A percentile compares a stretch with the other conserved stretches of the same genome.
Conservation (phyloP, 2,888 invertebrate species). For the Antitype chi region DNA sequence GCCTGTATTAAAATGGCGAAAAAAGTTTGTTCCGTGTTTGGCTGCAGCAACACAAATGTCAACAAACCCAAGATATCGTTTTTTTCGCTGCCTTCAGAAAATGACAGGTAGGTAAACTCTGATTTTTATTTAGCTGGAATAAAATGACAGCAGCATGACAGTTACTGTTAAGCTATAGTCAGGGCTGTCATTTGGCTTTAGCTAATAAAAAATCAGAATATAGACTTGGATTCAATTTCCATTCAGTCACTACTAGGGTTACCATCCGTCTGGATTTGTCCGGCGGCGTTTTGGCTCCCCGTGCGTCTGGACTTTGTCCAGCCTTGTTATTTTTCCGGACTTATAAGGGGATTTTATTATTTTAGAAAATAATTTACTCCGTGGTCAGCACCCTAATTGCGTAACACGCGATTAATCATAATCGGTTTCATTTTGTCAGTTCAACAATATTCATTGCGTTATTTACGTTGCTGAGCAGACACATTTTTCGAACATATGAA, state of each 20-base stretch:
- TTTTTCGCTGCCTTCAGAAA: constrained; percentile 52
- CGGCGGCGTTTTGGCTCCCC: background rate
- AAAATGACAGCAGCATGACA: too few species aligned
- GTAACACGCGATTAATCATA: too few species aligned
- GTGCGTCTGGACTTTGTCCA: background rate
- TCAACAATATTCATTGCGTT: too few species aligned
- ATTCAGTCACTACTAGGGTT: background rate
- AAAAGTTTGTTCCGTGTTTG: constrained; percentile 42
- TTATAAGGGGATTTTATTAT: background rate
- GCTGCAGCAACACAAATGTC: constrained; percentile 46
- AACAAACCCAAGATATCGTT: constrained; percentile 44
- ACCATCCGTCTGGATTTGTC: background rate
- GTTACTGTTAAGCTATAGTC: too few species aligned
- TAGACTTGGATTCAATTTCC: background rate
- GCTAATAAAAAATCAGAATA: too few species aligned
- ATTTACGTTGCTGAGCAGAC: too few species aligned
- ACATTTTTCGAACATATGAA: too few species aligned
- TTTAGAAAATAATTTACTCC: background rate
- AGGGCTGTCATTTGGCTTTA: too few species aligned
- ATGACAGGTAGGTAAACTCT: constrained; percentile 33
- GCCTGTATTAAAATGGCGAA: constrained; percentile 36
- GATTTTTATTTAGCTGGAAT: background rate
- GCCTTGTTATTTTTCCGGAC: background rate
- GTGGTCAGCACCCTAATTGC: too few species aligned
- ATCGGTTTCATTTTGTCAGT: too few species aligned